Evolutionary conservation across 2,888 invertebrate species (phyloP).

Genomic region (Vannuccia rotundouncinata): DNA sequence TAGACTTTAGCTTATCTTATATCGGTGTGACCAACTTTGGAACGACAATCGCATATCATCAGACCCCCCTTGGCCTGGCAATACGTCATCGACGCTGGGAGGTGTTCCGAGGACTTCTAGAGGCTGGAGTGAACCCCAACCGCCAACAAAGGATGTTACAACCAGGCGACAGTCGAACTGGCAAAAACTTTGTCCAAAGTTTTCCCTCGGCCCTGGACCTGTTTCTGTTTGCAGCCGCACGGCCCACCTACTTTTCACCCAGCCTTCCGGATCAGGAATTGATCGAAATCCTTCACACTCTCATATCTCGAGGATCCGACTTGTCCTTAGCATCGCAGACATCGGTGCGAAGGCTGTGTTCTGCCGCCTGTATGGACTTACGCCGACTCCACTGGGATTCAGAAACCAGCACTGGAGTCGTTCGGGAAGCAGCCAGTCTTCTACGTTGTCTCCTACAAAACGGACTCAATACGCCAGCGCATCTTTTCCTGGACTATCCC

Average conservation of each 20-base stretch:
- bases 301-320: not conserved
- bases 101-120: constrained; percentile 6
- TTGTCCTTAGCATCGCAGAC: not conserved
- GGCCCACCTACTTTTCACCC: constrained; percentile 5
- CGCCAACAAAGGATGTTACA: not conserved
- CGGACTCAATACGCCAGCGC: not conserved
- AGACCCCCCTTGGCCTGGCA: not conserved
- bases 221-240: constrained; percentile 4
- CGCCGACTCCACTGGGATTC: not conserved
- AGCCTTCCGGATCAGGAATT: not conserved
- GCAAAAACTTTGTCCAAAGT: not conserved
- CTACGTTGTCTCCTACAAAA: not conserved
- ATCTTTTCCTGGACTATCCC: constrained; percentile 14
- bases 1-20: constrained; percentile 9
- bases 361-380: not conserved
- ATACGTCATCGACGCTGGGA: not conserved
- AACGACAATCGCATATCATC: not conserved
- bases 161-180: not conserved
- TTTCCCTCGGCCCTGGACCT: not conserved
- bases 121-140: not conserved
- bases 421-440: not conserved
- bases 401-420: constrained; percentile 13
- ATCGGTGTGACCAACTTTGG: not conserved
- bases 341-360: constrained; percentile 3
- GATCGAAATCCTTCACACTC: not conserved